Evolutionary conservation across 2,888 invertebrate species (phyloP).

Genomic region (Elysia crispata): DNA sequence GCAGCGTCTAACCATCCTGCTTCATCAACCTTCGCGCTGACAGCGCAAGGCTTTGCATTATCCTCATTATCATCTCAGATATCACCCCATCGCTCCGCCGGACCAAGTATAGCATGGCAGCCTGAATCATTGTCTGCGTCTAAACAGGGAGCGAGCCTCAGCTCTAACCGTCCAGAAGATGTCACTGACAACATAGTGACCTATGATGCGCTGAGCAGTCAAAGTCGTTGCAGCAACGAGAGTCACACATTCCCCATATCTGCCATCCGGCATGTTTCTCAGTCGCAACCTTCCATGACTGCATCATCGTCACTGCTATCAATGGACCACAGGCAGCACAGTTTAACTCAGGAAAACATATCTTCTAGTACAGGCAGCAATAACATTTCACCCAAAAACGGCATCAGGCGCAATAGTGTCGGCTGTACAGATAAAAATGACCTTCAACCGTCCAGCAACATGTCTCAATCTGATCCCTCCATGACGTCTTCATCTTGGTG

Average conservation of each 20-base stretch:
- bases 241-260: background rate
- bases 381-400: background rate
- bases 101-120: no score
- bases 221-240: no score
- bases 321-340: no score
- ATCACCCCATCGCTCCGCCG: background rate
- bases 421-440: background rate
- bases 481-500: slow-evolving; percentile 14
- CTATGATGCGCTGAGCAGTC: no score
- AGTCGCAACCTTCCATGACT: background rate
- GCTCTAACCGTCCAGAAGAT: no score
- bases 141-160: no score
- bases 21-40: background rate
- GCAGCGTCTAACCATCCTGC: background rate
- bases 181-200: no score
- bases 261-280: background rate
- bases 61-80: background rate
- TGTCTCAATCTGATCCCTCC: no score
- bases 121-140: no score
- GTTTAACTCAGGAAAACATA: slow-evolving; percentile 39
- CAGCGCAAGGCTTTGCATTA: background rate
- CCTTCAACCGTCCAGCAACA: no score
- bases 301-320: slow-evolving; percentile 15
- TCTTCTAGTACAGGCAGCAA: slow-evolving; percentile 41
- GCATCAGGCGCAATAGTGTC: slow-evolving; percentile 27